Percentiles rank a stretch among this genome's conserved stretches.
These are phyloP conservation scores for Syngnathus floridae DNA, from an alignment of 2,113 vertebrate genomes.

Conservation along the genomic window DNA sequence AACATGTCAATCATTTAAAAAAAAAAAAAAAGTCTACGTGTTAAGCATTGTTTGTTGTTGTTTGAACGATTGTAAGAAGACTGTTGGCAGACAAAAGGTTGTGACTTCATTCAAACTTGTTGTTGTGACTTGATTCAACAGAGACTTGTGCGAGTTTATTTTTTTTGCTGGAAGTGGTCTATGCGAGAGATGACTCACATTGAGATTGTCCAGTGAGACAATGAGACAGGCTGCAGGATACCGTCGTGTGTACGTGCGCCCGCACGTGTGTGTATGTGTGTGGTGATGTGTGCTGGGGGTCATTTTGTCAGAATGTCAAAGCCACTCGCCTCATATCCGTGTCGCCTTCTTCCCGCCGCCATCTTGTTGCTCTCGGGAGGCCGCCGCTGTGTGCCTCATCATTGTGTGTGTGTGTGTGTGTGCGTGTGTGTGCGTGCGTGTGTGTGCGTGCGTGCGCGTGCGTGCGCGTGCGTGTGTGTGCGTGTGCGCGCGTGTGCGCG, in stretches of 20 bases:
- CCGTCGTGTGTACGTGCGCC: not conserved
- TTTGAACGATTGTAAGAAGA: not conserved
- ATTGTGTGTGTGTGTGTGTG: not conserved
- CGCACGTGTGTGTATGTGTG: not conserved
- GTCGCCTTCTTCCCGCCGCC: slow-evolving; percentile 5
- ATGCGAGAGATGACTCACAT: slow-evolving; percentile 1
- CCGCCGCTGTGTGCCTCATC: not conserved
- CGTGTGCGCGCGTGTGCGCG: not conserved
- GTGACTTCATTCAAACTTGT: not conserved
- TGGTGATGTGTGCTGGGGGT: not conserved
- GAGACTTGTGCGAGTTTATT: not conserved
- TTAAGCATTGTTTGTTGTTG: not conserved
- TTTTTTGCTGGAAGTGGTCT: not conserved
- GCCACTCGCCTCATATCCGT: slow-evolving; percentile 1
- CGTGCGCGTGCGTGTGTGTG: not conserved
- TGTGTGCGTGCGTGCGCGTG: not conserved
- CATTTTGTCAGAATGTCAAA: slow-evolving; percentile 4
- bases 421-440: not conserved
- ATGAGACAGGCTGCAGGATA: not conserved
- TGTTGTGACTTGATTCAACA: not conserved
- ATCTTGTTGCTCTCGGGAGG: slow-evolving; percentile 7
- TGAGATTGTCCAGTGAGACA: slow-evolving; percentile 4
- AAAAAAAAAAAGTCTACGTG: too few species aligned
- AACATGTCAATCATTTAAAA: too few species aligned
- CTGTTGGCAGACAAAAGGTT: not conserved